phyloP scores from a whole-genome alignment of 2,113 vertebrate species.

The Buteo buteo region DNA sequence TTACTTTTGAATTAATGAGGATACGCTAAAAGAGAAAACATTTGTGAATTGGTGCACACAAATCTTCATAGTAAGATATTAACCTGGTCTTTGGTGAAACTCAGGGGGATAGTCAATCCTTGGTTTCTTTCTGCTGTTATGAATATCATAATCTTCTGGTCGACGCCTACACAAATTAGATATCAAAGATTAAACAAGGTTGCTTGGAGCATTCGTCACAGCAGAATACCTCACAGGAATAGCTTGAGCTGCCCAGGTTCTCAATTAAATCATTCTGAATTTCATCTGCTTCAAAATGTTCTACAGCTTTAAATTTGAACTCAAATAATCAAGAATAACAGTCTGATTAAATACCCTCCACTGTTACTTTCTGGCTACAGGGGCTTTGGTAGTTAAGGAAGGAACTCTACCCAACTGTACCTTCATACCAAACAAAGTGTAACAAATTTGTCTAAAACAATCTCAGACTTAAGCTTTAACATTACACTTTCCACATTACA shows the following conservation, averaged over 20 bases:
- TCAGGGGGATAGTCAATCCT: constrained; percentile 94
- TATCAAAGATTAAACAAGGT: constrained; percentile 80
- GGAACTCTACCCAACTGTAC: background rate
- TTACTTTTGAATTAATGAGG: background rate
- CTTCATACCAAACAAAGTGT: background rate
- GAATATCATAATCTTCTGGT: constrained; percentile 97
- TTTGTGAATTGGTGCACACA: constrained; percentile 23
- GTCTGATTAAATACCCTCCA: background rate
- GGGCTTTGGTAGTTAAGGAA: background rate
- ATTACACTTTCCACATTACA: background rate
- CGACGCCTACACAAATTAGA: constrained; percentile 98
- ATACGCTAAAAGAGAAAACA: constrained; percentile 5
- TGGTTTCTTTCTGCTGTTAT: constrained; percentile 97
- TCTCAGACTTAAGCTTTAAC: background rate
- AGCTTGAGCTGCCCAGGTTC: constrained; percentile 26
- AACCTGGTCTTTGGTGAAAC: constrained; percentile 98
- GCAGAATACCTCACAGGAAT: constrained; percentile 63
- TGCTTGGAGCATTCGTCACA: constrained; percentile 55
- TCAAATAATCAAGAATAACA: background rate
- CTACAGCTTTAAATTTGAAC: constrained; percentile 11
- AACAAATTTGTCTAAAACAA: background rate
- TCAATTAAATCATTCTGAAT: background rate
- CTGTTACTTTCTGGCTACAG: background rate
- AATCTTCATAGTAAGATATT: constrained; percentile 82
- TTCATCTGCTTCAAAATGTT: background rate